phyloP scores from a whole-genome alignment of 1,140 invertebrate species.

The Chlorops oryzae region DNA sequence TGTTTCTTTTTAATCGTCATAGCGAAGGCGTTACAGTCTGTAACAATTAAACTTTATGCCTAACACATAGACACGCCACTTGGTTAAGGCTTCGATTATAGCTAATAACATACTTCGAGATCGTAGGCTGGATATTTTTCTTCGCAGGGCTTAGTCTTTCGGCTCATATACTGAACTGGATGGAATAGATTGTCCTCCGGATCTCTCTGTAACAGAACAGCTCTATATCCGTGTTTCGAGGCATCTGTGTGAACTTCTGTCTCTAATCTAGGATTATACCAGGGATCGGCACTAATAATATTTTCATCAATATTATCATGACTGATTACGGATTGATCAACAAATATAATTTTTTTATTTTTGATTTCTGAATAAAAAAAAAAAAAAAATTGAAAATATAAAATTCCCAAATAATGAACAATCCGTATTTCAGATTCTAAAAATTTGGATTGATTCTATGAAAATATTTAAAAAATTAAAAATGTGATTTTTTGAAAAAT shows the following conservation, averaged over 20 bases:
- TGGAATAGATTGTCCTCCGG: constrained; percentile 21
- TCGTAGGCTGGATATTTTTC: constrained; percentile 29
- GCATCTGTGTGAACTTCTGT: constrained; percentile 28
- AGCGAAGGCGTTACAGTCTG: constrained; percentile 19
- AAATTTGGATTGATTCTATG: no score
- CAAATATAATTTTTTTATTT: no score
- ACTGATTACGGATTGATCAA: no score
- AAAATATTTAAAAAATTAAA: no score
- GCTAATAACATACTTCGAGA: constrained; percentile 27
- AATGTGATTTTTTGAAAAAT: no score
- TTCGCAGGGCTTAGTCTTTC: constrained; percentile 25
- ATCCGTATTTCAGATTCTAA: no score
- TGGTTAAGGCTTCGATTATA: constrained; percentile 20
- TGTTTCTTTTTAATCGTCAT: constrained; percentile 12
- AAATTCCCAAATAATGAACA: no score
- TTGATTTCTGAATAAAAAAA: no score
- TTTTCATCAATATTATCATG: no score
- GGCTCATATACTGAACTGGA: constrained; percentile 31
- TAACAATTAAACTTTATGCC: constrained; percentile 41
- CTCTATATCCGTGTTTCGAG: constrained; percentile 28
- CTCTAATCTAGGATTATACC: constrained; percentile 10
- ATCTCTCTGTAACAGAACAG: constrained; percentile 25
- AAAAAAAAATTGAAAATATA: no score
- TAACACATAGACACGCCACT: constrained; percentile 42
- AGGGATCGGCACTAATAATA: no score